A percentile compares a stretch with the other conserved stretches of the same genome.
Evolutionary conservation across 2,888 invertebrate genomes (phyloP).

Genomic region (Pyrocoelia pectoralis): DNA sequence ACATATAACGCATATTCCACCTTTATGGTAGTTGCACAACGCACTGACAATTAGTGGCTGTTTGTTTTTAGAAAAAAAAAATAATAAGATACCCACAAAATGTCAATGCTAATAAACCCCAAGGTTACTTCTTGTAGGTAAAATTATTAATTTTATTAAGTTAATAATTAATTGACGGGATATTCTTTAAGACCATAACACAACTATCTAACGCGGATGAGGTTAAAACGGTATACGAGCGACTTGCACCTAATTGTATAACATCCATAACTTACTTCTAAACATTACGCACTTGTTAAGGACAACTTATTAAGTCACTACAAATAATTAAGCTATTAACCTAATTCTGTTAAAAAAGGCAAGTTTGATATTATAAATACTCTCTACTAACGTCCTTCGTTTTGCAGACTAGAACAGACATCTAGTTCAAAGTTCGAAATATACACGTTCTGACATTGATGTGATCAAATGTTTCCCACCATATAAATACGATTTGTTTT

Average conservation of each 20-base stretch:
- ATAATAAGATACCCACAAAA: neutral
- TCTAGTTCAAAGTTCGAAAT: no score
- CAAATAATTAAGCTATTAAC: constrained; percentile 7
- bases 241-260: neutral
- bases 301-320: constrained; percentile 9
- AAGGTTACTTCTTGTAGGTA: neutral
- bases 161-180: constrained; percentile 4
- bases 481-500: no score
- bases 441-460: no score
- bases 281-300: constrained; percentile 3
- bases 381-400: neutral
- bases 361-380: neutral
- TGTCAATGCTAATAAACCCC: constrained; percentile 9
- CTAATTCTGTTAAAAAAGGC: neutral
- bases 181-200: no score
- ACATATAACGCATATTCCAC: constrained; percentile 12
- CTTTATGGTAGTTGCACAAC: constrained; percentile 6
- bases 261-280: neutral
- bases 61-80: neutral
- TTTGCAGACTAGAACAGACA: no score
- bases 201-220: neutral
- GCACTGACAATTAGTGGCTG: constrained; percentile 1
- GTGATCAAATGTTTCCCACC: no score
- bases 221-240: neutral
- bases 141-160: neutral